Percentiles rank a stretch among this genome's conserved stretches.
Evolutionary conservation across 53 echinoderm and acorn worm species (phyloP).

Genomic region (Henricia sp.): DNA sequence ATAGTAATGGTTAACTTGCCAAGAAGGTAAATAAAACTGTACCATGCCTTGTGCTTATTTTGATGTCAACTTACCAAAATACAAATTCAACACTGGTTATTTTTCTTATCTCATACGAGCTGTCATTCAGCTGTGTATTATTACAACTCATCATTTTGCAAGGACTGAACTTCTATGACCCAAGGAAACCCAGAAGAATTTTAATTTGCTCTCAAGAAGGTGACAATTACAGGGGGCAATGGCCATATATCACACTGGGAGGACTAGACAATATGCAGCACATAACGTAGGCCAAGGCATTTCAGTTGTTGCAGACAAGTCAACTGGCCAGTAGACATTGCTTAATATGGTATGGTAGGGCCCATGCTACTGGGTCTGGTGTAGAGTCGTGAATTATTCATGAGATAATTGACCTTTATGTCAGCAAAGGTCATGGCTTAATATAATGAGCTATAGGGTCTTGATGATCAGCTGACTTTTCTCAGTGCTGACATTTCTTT

Average conservation of each 20-base stretch:
- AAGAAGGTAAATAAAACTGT: too few species aligned
- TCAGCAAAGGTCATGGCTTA: constrained; percentile 9
- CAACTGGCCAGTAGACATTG: constrained; percentile 41
- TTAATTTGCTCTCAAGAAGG: not conserved
- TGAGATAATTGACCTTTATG: constrained; percentile 34
- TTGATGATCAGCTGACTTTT: too few species aligned
- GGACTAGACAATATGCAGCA: not conserved
- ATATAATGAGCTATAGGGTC: not conserved
- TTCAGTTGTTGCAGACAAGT: not conserved
- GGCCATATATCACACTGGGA: not conserved
- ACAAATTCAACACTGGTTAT: too few species aligned
- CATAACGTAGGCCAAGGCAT: not conserved
- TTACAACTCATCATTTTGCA: not conserved
- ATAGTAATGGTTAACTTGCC: too few species aligned
- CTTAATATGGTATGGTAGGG: constrained; percentile 50
- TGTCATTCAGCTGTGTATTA: too few species aligned
- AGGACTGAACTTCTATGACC: not conserved
- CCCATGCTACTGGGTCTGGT: constrained; percentile 19
- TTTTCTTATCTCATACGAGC: too few species aligned
- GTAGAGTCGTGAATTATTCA: constrained; percentile 47
- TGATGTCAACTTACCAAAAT: too few species aligned
- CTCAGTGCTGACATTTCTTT: too few species aligned
- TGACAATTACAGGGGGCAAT: not conserved
- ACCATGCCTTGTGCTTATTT: too few species aligned
- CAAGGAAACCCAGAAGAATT: constrained; percentile 11